These are phyloP conservation scores for Glaucomys volans DNA, from an alignment of 2,113 vertebrate species.

Conservation along the genomic window DNA sequence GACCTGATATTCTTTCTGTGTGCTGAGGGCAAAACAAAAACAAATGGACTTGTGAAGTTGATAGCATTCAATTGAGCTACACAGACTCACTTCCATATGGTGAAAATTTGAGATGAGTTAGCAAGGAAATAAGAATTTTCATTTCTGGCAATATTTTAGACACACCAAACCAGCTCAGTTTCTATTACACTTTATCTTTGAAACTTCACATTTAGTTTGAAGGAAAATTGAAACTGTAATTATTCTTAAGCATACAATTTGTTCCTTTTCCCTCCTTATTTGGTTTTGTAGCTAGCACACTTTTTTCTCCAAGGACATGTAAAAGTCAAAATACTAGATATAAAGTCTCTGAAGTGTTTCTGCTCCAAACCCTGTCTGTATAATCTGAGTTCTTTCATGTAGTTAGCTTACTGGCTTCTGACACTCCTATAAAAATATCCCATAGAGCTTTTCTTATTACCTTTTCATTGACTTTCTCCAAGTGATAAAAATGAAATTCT, in stretches of 20 bases:
- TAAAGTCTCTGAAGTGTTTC: constrained; percentile 71
- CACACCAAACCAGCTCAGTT: constrained; percentile 24
- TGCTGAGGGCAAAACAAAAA: constrained; percentile 7
- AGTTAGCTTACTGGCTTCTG: constrained; percentile 76
- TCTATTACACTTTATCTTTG: constrained; percentile 63
- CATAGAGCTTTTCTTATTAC: constrained; percentile 76
- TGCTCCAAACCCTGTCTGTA: constrained; percentile 50
- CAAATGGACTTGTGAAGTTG: neutral
- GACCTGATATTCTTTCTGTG: constrained; percentile 38
- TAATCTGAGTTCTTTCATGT: constrained; percentile 72
- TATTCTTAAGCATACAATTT: constrained; percentile 73
- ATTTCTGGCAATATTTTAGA: constrained; percentile 70
- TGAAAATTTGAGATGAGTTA: constrained; percentile 56
- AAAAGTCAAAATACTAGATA: constrained; percentile 73
- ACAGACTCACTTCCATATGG: constrained; percentile 28
- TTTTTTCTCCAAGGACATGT: constrained; percentile 68
- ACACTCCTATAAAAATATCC: constrained; percentile 71
- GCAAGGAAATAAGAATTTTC: constrained; percentile 61
- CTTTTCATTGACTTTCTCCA: constrained; percentile 71
- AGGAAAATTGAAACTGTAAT: constrained; percentile 64
- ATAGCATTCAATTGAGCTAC: neutral
- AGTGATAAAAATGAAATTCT: constrained; percentile 78
- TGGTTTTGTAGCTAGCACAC: constrained; percentile 56
- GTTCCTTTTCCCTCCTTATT: constrained; percentile 44
- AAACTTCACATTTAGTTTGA: constrained; percentile 67